Base-by-base conservation (phyloP, 2,113 vertebrate genomes). In the Eudyptes chrysolophus region DNA sequence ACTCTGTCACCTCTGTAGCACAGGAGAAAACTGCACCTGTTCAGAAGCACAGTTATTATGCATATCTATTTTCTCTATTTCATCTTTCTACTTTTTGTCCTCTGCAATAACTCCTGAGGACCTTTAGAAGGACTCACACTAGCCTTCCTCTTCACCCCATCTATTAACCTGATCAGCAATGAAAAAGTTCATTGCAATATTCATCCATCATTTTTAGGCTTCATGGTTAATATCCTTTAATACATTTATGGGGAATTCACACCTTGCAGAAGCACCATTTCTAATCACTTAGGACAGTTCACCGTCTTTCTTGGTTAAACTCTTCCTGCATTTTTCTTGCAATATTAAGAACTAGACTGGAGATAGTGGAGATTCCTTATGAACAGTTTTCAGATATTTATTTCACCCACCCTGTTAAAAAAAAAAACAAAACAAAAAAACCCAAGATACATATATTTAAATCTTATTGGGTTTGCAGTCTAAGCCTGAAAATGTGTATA, bases 121-220 rank as follows among this genome's bases (percentile, higher is more conserved):
- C 87, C 89, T 93, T 87, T 94, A 93, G 93, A 93, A 97, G 92
- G 81, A 65, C 90, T 88, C 54, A 86, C 46, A 70, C 75, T 88
- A 85, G 79, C 49, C 79, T 95, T 90, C 58, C 34, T 95, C 65
- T 79, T 95, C 84, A 87, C 75, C 84, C 77, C 61, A 78, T 95
- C 72, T 84, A 77, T 95, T 94, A 96, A 92, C 83, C 48, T 84
- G 77, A 96, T 87, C 84, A 87, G 74, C 77, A 96, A 74, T 94
- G 89, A 94, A 95, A 93, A 89, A 69, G 77, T 94, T 94, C 81
- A 96, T 91, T 84, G 86, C 74, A 95, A 93, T 89, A 95, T 95
- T 91, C 80, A 95, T 92, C 46, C 77, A 87, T 96, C 77, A 97
- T 79, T 92, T 97, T 97, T 82, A 89, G 70, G 44, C 32, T 92